A percentile compares a stretch with the other conserved stretches of the same genome.
Evolutionary conservation across 2,113 vertebrate genomes (phyloP).

Genomic region (Bungarus multicinctus): DNA sequence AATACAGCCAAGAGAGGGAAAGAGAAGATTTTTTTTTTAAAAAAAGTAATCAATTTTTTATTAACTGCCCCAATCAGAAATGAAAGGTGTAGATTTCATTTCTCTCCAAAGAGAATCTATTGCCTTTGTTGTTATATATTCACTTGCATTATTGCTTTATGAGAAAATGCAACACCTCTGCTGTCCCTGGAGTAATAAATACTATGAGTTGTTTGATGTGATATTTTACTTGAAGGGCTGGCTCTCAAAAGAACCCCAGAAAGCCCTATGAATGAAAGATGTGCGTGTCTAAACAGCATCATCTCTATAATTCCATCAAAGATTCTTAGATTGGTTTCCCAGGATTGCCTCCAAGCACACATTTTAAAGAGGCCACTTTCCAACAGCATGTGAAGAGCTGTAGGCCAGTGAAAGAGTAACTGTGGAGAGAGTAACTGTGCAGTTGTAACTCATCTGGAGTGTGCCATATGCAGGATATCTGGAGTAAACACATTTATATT

Average conservation of each 20-base stretch:
- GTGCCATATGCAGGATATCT: background rate
- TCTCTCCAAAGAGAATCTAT: background rate
- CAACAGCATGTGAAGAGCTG: background rate
- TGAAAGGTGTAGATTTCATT: too few relatives aligned
- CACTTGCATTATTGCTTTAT: background rate
- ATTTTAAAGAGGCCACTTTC: background rate
- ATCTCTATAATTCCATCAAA: background rate
- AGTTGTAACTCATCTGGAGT: background rate
- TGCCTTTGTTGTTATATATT: background rate
- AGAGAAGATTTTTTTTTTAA: background rate
- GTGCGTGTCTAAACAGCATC: background rate
- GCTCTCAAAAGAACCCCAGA: background rate
- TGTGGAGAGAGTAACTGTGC: background rate
- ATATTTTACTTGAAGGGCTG: background rate
- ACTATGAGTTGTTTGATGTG: background rate
- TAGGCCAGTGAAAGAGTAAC: background rate
- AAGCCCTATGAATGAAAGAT: background rate
- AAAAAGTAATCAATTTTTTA: background rate
- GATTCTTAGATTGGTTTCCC: background rate
- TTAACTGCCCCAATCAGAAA: background rate
- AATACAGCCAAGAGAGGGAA: background rate
- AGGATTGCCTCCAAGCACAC: background rate
- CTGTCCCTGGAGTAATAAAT: background rate
- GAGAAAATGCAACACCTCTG: background rate
- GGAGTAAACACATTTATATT: background rate